phyloP scores from a whole-genome alignment of 2,888 invertebrate species.

The Protodeltote pygarga region DNA sequence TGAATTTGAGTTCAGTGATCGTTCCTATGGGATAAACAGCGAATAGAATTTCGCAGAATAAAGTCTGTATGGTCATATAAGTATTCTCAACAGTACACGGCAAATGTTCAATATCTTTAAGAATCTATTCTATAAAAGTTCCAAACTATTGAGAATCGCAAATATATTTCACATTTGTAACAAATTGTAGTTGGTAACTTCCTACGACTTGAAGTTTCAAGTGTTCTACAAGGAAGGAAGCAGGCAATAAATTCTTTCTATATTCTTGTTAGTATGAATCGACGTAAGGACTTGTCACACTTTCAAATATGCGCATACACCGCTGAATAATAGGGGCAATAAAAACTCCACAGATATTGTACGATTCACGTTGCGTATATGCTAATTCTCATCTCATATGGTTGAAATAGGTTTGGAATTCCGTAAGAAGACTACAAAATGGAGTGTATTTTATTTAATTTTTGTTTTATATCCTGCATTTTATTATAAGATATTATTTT shows the following conservation, averaged over 20 bases:
- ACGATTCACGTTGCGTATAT: conserved; percentile 41
- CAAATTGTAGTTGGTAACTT: conserved; percentile 26
- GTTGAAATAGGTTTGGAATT: conserved; percentile 21
- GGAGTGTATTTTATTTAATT: conserved; percentile 14
- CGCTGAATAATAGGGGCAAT: conserved; percentile 31
- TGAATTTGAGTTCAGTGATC: neutral
- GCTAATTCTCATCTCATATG: conserved; percentile 28
- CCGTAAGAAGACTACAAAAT: conserved; percentile 16
- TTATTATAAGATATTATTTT: no score
- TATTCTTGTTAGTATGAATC: conserved; percentile 42
- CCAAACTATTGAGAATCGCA: conserved; percentile 23
- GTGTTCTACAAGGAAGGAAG: conserved; percentile 34
- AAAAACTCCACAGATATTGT: conserved; percentile 32
- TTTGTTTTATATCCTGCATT: no score
- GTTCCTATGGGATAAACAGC: no score
- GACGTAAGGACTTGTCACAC: conserved; percentile 39
- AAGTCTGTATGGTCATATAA: neutral
- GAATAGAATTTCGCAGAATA: no score
- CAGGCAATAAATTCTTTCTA: conserved; percentile 33
- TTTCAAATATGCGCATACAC: conserved; percentile 33
- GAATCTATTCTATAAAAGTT: conserved; percentile 3
- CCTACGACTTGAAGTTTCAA: conserved; percentile 14
- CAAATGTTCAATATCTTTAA: neutral
- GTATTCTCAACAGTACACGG: neutral
- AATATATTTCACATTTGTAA: conserved; percentile 27